phyloP scores from a whole-genome alignment of 2,797 vertebrate genomes.

The Petrocephalus sullivani region DNA sequence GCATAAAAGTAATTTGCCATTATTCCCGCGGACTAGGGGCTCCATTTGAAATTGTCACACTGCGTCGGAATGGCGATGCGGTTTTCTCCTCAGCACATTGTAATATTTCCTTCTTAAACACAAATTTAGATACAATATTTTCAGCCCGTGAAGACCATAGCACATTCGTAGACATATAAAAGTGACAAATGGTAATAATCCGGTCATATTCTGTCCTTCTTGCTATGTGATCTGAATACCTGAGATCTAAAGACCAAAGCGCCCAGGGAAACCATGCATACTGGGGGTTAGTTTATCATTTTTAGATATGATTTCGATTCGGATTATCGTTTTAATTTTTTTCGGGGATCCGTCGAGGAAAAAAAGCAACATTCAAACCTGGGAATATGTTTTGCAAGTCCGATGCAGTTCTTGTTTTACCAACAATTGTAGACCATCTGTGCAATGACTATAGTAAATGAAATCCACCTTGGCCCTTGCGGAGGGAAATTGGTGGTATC shows the following conservation, averaged over 20 bases:
- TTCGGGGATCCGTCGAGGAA: not conserved
- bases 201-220: not conserved
- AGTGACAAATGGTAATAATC: not conserved
- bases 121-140: not conserved
- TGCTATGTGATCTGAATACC: not conserved
- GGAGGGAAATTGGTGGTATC: not conserved
- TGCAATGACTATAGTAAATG: not conserved
- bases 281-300: not conserved
- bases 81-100: not conserved
- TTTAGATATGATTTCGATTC: not conserved
- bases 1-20: not conserved
- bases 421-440: not conserved
- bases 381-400: not conserved
- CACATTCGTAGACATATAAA: not conserved
- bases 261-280: too few species aligned
- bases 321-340: not conserved
- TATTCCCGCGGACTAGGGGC: not conserved
- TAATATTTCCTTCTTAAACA: not conserved
- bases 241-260: not conserved
- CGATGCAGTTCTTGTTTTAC: not conserved
- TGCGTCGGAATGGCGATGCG: not conserved
- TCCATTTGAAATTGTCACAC: not conserved
- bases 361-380: not conserved
- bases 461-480: not conserved
- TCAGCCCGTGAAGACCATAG: not conserved